phyloP scores from a whole-genome alignment of 2,888 invertebrate species.

The Tenthredo amoena region DNA sequence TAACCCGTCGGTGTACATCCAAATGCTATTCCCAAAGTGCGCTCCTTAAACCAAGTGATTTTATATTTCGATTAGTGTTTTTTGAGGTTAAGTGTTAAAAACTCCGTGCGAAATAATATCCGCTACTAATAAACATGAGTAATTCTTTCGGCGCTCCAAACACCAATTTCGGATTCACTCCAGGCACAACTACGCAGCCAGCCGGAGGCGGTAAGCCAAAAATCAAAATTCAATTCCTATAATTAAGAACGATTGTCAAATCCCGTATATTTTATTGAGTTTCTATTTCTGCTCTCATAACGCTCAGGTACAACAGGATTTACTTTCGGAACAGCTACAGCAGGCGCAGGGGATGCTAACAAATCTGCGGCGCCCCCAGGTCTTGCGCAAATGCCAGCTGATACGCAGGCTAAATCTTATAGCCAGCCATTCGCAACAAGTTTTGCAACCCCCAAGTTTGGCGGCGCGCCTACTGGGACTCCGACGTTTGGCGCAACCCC shows the following conservation, averaged over 20 bases:
- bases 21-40: conserved; percentile 4
- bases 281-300: not conserved
- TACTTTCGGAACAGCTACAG: conserved; percentile 50
- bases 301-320: not conserved
- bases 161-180: conserved; percentile 55
- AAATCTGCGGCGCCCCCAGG: conserved; percentile 75
- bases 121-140: conserved; percentile 61
- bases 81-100: conserved; percentile 56
- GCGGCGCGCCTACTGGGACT: conserved; percentile 56
- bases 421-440: conserved; percentile 73
- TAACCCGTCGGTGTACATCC: not conserved
- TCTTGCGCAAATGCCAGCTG: conserved; percentile 74
- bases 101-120: not conserved
- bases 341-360: conserved; percentile 78
- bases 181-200: conserved; percentile 50
- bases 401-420: conserved; percentile 72
- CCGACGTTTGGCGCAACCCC: conserved; percentile 54
- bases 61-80: not conserved
- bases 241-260: not conserved
- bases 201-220: conserved; percentile 51
- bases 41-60: not conserved
- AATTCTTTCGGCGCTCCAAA: conserved; percentile 60
- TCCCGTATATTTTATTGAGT: not conserved
- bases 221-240: not conserved
- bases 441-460: conserved; percentile 65